A percentile compares a stretch with the other conserved stretches of the same genome.
These are phyloP conservation scores for Melierax canorus DNA, from an alignment of 2,113 vertebrate genomes.

Conservation along the genomic window DNA sequence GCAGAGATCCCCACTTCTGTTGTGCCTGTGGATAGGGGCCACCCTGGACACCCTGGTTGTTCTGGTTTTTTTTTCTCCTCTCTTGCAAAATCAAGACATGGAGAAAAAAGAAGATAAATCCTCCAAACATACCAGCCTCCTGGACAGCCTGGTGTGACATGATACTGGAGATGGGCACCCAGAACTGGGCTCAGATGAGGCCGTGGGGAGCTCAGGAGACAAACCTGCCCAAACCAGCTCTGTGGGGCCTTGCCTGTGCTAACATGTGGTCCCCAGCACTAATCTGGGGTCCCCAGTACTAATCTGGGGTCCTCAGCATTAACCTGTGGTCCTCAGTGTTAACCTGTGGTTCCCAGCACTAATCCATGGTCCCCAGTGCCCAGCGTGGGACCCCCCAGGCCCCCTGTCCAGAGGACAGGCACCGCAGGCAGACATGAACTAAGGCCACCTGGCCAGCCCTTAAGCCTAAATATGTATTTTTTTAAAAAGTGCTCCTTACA, in stretches of 20 bases:
- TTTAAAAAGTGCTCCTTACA: not conserved
- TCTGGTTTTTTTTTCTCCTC: not conserved
- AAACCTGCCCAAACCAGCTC: not conserved
- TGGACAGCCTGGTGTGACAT: not conserved
- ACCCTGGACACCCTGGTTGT: not conserved
- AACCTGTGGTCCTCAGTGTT: no score
- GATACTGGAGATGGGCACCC: not conserved
- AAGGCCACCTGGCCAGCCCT: not conserved
- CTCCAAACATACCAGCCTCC: not conserved
- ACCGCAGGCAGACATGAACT: not conserved
- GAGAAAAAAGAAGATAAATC: not conserved
- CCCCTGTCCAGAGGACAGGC: not conserved
- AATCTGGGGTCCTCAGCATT: not conserved
- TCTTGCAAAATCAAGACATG: not conserved
- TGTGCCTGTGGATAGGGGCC: no score
- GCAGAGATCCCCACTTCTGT: no score
- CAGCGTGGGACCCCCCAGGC: fast-evolving
- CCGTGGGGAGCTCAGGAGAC: not conserved
- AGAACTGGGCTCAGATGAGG: not conserved
- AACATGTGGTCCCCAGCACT: not conserved
- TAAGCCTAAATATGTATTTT: not conserved
- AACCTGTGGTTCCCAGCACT: not conserved
- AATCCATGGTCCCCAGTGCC: not conserved
- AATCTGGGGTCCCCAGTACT: not conserved
- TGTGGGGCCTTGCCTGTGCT: not conserved